A percentile compares a stretch with the other conserved stretches of the same genome.
phyloP scores from a whole-genome alignment of 2,888 invertebrate genomes.

The Acanthoscelides obtectus region DNA sequence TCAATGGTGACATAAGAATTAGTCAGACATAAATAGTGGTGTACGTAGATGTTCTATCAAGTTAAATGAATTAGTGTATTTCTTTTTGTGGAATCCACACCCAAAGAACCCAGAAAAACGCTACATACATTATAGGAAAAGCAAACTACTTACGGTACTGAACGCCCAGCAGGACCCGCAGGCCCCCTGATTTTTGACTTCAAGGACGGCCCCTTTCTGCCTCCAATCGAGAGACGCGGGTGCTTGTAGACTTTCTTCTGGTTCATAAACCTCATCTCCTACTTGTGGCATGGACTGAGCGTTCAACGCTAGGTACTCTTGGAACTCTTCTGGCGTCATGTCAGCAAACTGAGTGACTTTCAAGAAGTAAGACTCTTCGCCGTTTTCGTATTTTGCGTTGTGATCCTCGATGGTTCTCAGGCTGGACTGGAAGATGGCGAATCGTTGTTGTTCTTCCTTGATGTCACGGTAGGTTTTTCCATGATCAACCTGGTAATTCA shows the following conservation, averaged over 20 bases:
- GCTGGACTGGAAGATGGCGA: slow-evolving; percentile 8
- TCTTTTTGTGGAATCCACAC: too few species aligned
- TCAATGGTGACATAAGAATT: too few species aligned
- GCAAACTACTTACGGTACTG: neutral
- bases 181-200: slow-evolving; percentile 7
- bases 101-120: too few species aligned
- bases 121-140: too few species aligned
- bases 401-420: slow-evolving; percentile 6
- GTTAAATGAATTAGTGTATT: too few species aligned
- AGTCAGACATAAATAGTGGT: too few species aligned
- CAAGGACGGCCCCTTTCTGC: slow-evolving; percentile 2
- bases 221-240: slow-evolving; percentile 7
- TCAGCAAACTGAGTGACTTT: slow-evolving; percentile 5
- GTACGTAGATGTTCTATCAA: too few species aligned
- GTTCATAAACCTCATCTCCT: neutral
- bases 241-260: neutral
- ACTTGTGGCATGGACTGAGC: neutral
- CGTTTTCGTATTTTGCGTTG: slow-evolving; percentile 3
- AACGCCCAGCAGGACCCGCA: slow-evolving; percentile 6
- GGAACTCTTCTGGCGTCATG: slow-evolving; percentile 5
- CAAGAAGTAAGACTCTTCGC: slow-evolving; percentile 5
- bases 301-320: neutral
- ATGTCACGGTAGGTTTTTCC: slow-evolving; percentile 3
- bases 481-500: slow-evolving; percentile 5
- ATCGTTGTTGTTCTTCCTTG: slow-evolving; percentile 4